These are phyloP conservation scores for Labeo calbasu DNA, from an alignment of 2,797 vertebrate species.

Conservation along the genomic window DNA sequence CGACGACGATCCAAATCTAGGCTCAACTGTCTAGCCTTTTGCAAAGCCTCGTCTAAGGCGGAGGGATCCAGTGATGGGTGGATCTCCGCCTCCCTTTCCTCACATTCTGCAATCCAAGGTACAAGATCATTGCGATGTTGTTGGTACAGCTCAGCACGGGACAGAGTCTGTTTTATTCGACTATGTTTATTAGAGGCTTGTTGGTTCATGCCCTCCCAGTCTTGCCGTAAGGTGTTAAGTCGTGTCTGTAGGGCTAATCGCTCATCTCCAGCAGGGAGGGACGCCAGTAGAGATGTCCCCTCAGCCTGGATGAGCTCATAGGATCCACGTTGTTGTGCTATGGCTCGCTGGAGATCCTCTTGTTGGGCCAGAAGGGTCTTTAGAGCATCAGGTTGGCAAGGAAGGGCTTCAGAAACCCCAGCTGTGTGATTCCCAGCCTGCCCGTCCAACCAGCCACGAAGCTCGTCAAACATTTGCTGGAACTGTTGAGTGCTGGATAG, in stretches of 20 bases:
- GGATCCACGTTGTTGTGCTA: slow-evolving; percentile 92
- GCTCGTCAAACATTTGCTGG: slow-evolving; percentile 97
- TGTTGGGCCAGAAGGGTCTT: slow-evolving; percentile 86
- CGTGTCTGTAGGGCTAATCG: slow-evolving; percentile 85
- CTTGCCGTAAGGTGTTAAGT: slow-evolving; percentile 81
- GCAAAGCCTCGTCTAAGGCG: slow-evolving; percentile 85
- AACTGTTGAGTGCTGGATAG: slow-evolving; percentile 98
- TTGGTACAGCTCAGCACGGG: slow-evolving; percentile 88
- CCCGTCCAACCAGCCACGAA: slow-evolving; percentile 90
- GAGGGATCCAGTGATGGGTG: slow-evolving; percentile 83
- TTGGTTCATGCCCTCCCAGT: slow-evolving; percentile 90
- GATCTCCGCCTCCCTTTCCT: slow-evolving; percentile 80
- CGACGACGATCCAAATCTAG: slow-evolving; percentile 89
- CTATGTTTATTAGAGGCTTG: slow-evolving; percentile 80
- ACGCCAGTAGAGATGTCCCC: slow-evolving; percentile 86
- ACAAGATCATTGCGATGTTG: slow-evolving; percentile 84
- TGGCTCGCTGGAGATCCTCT: slow-evolving; percentile 88
- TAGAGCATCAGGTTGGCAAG: slow-evolving; percentile 84
- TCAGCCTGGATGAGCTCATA: slow-evolving; percentile 94
- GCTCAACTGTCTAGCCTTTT: slow-evolving; percentile 83
- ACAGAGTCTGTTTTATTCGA: slow-evolving; percentile 84
- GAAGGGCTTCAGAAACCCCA: slow-evolving; percentile 77
- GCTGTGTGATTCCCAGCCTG: slow-evolving; percentile 76
- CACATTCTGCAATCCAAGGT: slow-evolving; percentile 89
- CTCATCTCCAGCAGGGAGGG: slow-evolving; percentile 88